Base-by-base conservation (phyloP, 2,797 vertebrate genomes). In the Argentina silus region DNA sequence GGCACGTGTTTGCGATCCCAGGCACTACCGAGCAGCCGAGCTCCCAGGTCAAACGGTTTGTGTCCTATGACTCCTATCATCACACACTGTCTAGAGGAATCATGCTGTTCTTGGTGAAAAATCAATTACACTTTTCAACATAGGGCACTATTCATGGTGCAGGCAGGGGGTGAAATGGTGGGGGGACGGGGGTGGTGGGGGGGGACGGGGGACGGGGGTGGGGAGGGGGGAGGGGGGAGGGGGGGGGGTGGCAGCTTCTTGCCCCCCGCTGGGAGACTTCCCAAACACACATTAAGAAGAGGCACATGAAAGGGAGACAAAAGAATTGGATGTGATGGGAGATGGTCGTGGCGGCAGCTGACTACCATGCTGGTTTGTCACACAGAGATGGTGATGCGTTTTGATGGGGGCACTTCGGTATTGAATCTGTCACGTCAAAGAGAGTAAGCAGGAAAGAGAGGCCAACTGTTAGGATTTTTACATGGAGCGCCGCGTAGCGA, bases 31-130 rank as follows among this genome's bases (percentile, higher is more conserved):
- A 9, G 6, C 15, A 19, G 53, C 55, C 68, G 65, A 67, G 59
- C 36, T 57, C 73, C 56, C 67, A 59, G 76, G 82, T 85, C 87
- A 84, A 83, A 83, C 72, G 75, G 74, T 67, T 82, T 81, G 69
- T 50, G 79, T 92, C 89, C 89, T 88, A 86, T 90, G 90, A 91
- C 83, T 87, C 63, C 45, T 47, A 69, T 81, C 50, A 27, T 78
- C 74, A 72, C 74, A 56, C 79, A 78, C 77, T 81, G 62, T 78
- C 77, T 65, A 36, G 55, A 21, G 64, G 75, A 55, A 59, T 78
- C 82, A 81, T 77, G 83, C 69, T 79, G 76, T 79, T 75, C 74
- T 76, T 79, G 77, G 74, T 80, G 61, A 71, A 60, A 81, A 70
- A 86, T 84, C 88, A 87, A 72, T 87, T 86, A 79, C 36, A 7